Base-by-base conservation (phyloP, 2,113 vertebrate genomes). In the Pipa parva region DNA sequence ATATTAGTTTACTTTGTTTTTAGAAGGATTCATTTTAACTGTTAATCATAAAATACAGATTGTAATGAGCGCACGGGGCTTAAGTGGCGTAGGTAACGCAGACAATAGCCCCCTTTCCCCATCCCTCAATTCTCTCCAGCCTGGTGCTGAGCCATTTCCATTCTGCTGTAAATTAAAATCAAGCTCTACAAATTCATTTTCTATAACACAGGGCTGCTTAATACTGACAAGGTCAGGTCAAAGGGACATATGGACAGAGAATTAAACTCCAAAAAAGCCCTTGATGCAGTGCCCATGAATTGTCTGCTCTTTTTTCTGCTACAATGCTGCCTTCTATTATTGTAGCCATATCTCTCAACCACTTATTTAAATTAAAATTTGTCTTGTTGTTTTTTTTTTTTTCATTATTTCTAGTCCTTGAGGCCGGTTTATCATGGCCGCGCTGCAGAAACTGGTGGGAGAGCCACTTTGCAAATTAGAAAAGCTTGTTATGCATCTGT, bases 171-270 rank as follows among this genome's bases (percentile, higher is more conserved):
- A 59, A 68, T 59, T 59, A 59, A 59, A 51, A 68, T 59, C 50
- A 28, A 68, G n/a, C 56, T 68, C 56, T 3, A 37, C 56, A 36
- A 42, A 48, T 59, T 46, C 65, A 59, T 68, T 52, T 68, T 51
- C 49, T 46, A 37, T 68, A 59, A 59, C 42, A 7, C 27, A 51
- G 65, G 39, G 56, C 46, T 21, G 65, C 56, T 68, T 51, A 68
- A 4, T 7, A 56, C 27, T 59, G 65, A 68, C 65, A 68, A 68
- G 65, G 65, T 68, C 65, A 3, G 56, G 56, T 68, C 65, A 68
- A 22, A 59, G 45, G 65, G 65, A 59, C 65, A 68, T 68, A 59
- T 52, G 56, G 65, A 51, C 46, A 3, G 56, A 59, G 65, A 68
- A 59, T 68, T 68, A 68, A 50, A 52, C 28, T 25, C 51, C 11